phyloP scores from a whole-genome alignment of 2,113 vertebrate species.

The Alaudala cheleensis region DNA sequence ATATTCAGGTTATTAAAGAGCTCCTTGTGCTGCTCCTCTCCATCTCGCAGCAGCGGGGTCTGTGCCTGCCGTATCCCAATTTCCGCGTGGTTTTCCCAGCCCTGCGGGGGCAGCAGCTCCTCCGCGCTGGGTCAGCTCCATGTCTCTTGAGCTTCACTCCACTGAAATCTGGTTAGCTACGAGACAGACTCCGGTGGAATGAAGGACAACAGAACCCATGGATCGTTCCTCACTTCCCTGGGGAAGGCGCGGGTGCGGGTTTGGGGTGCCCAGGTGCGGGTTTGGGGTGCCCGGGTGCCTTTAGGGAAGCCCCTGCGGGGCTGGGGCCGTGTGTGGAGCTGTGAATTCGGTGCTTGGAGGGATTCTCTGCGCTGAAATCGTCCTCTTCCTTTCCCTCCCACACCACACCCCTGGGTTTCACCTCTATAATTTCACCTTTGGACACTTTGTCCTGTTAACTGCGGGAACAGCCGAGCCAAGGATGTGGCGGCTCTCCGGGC shows the following conservation, averaged over 20 bases:
- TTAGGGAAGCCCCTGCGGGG: not conserved
- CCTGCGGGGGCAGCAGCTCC: not conserved
- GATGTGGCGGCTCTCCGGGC: rapidly evolving
- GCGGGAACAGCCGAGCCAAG: not conserved
- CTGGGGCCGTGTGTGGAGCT: rapidly evolving
- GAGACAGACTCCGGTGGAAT: constrained; percentile 99
- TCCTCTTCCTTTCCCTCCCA: rapidly evolving
- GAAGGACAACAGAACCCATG: constrained; percentile 96
- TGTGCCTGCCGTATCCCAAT: not conserved
- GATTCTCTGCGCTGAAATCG: not conserved
- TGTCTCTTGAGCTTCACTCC: constrained; percentile 98
- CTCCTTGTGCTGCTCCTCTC: not conserved
- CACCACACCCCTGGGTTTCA: rapidly evolving
- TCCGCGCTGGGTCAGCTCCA: constrained; percentile 73
- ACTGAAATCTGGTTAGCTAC: constrained; percentile 97
- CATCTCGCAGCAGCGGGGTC: not conserved
- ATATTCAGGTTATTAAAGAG: not conserved
- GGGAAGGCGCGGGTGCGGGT: not conserved
- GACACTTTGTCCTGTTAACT: not conserved
- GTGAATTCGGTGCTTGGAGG: not conserved
- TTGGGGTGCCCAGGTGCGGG: not conserved
- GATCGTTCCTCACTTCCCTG: constrained; percentile 65
- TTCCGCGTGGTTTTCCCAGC: not conserved
- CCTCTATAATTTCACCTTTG: not conserved
- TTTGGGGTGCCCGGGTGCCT: not conserved